These are phyloP conservation scores for Autographa gamma DNA, from an alignment of 2,888 invertebrate species.

Conservation along the genomic window DNA sequence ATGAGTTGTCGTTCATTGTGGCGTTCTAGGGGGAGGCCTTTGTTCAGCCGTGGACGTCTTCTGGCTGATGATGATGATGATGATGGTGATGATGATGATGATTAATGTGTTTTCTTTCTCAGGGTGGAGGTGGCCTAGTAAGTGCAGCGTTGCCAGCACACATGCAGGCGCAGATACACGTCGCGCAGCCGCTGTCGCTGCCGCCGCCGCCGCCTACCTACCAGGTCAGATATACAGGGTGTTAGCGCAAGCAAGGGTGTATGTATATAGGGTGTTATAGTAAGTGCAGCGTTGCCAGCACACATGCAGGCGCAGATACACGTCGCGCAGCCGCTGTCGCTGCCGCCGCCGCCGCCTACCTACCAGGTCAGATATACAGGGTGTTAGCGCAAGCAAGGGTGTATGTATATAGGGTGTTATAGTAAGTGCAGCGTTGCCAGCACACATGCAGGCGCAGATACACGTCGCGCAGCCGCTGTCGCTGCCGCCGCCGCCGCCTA, in stretches of 20 bases:
- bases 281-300: constrained; percentile 76
- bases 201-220: constrained; percentile 83
- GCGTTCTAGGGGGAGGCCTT: too few relatives aligned
- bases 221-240: too few relatives aligned
- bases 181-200: constrained; percentile 74
- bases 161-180: constrained; percentile 79
- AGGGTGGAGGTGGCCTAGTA: constrained; percentile 78
- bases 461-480: constrained; percentile 77
- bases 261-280: too few relatives aligned
- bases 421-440: constrained; percentile 77
- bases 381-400: too few relatives aligned
- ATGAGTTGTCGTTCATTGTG: too few relatives aligned
- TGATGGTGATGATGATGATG: too few relatives aligned
- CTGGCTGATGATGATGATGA: too few relatives aligned
- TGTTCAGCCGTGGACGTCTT: too few relatives aligned
- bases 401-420: constrained; percentile 32
- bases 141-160: constrained; percentile 78
- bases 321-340: constrained; percentile 74
- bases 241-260: too few relatives aligned
- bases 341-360: constrained; percentile 81
- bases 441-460: constrained; percentile 78
- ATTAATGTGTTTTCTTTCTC: constrained; percentile 69
- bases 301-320: constrained; percentile 80
- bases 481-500: constrained; percentile 80
- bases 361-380: constrained; percentile 71